Conservation (phyloP, 2,888 invertebrate genomes). For the Zygogramma bicolorata region DNA sequence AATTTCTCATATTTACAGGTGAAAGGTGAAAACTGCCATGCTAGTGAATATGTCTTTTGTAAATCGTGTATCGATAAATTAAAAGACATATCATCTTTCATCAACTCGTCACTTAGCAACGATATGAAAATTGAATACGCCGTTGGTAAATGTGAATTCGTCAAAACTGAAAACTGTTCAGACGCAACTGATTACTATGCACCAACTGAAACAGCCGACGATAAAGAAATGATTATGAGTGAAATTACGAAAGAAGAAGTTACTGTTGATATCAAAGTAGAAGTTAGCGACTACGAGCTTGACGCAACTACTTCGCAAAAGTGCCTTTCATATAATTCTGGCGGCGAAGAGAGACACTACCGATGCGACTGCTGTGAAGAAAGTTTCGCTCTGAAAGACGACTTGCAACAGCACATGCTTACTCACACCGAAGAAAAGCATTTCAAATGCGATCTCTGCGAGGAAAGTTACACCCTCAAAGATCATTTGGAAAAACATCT, state of each 20-base stretch:
- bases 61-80: not conserved
- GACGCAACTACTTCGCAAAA: not conserved
- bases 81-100: not conserved
- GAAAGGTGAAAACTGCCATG: no score
- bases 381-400: not conserved
- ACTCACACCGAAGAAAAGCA: not conserved
- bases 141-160: not conserved
- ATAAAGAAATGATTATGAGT: no score
- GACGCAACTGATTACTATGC: not conserved
- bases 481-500: not conserved
- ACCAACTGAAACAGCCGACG: not conserved
- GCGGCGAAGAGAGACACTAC: not conserved
- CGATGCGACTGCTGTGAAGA: not conserved
- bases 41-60: not conserved
- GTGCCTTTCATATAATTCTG: not conserved
- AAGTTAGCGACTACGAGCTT: no score
- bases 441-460: not conserved
- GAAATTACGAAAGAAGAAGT: no score
- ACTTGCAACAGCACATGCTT: not conserved
- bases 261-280: no score
- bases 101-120: not conserved
- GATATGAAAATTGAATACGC: not conserved
- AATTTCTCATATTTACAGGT: no score
- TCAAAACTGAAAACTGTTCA: not conserved
- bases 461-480: not conserved